A percentile compares a stretch with the other conserved stretches of the same genome.
phyloP scores from a whole-genome alignment of 2,113 vertebrate species.

The Onychostruthus taczanowskii region DNA sequence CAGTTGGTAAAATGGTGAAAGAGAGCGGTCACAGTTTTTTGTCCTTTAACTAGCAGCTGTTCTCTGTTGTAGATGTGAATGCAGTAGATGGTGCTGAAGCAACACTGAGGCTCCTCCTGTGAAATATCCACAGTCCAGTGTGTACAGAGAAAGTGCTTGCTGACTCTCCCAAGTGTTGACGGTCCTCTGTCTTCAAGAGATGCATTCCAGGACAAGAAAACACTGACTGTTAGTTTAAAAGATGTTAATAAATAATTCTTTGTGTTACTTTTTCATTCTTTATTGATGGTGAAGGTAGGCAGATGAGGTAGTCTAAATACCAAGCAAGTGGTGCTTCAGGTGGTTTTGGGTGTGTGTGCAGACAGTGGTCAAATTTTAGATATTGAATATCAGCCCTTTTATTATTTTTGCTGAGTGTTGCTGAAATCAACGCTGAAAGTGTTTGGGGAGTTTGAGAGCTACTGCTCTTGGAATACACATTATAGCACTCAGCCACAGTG shows the following conservation, averaged over 20 bases:
- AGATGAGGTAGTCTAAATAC: not conserved
- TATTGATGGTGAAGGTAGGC: not conserved
- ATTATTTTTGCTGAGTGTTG: not conserved
- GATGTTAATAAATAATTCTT: conserved; percentile 39
- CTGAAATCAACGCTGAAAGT: not conserved
- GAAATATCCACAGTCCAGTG: not conserved
- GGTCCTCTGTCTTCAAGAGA: conserved; percentile 10
- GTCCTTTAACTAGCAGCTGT: conserved; percentile 38
- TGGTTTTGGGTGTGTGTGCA: not conserved
- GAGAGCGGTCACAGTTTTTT: not conserved
- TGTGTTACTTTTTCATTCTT: not conserved
- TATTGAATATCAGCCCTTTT: not conserved
- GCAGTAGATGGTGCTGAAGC: conserved; percentile 56
- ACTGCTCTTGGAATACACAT: not conserved
- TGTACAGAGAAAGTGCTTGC: not conserved
- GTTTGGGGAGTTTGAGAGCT: not conserved
- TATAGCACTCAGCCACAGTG: not conserved
- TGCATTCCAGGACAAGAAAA: not conserved
- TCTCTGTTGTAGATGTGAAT: conserved; percentile 45
- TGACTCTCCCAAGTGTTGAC: not conserved
- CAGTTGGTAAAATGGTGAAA: not conserved
- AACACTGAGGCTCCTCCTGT: conserved; percentile 1
- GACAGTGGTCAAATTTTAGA: not conserved
- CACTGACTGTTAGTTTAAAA: conserved; percentile 20
- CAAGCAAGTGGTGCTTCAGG: not conserved